A percentile compares a stretch with the other conserved stretches of the same genome.
These are phyloP conservation scores for Drosophila quadrilineata DNA, from an alignment of 1,140 invertebrate genomes.

Conservation along the genomic window DNA sequence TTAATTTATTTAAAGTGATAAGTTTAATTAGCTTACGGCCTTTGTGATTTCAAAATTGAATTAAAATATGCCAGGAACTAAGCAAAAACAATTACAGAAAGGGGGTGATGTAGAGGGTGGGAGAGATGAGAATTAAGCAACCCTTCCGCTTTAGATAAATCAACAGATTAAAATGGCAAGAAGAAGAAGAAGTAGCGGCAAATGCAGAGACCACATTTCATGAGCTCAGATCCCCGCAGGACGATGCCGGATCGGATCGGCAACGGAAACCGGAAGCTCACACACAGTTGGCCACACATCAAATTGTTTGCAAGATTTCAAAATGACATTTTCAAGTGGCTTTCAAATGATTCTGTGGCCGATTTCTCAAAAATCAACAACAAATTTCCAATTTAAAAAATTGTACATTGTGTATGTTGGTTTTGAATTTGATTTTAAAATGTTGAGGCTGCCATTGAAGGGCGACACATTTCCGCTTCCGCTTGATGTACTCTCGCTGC, in stretches of 20 bases:
- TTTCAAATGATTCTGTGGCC: slow-evolving; percentile 62
- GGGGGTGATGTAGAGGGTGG: too few relatives aligned
- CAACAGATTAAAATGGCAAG: slow-evolving; percentile 68
- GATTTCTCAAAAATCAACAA: slow-evolving; percentile 23
- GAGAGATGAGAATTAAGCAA: slow-evolving; percentile 75
- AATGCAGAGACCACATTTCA: slow-evolving; percentile 56
- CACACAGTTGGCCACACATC: slow-evolving; percentile 73
- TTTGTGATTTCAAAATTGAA: too few relatives aligned
- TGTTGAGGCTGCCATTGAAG: slow-evolving; percentile 53
- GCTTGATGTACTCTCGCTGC: slow-evolving; percentile 1
- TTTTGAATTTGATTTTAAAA: slow-evolving; percentile 55
- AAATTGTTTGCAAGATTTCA: slow-evolving; percentile 14
- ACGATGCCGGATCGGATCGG: neutral
- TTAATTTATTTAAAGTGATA: too few relatives aligned
- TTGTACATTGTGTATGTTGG: too few relatives aligned
- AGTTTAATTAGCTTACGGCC: too few relatives aligned
- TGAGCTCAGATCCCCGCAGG: too few relatives aligned
- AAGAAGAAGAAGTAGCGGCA: too few relatives aligned
- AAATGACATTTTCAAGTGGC: slow-evolving; percentile 60
- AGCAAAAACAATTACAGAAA: too few relatives aligned
- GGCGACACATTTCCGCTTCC: slow-evolving; percentile 78
- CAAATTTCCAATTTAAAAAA: too few relatives aligned
- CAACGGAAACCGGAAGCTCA: slow-evolving; percentile 65
- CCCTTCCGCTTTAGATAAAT: slow-evolving; percentile 79
- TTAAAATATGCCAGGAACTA: too few relatives aligned